phyloP scores from a whole-genome alignment of 53 echinoderm and acorn worm species.

The Astropecten irregularis region DNA sequence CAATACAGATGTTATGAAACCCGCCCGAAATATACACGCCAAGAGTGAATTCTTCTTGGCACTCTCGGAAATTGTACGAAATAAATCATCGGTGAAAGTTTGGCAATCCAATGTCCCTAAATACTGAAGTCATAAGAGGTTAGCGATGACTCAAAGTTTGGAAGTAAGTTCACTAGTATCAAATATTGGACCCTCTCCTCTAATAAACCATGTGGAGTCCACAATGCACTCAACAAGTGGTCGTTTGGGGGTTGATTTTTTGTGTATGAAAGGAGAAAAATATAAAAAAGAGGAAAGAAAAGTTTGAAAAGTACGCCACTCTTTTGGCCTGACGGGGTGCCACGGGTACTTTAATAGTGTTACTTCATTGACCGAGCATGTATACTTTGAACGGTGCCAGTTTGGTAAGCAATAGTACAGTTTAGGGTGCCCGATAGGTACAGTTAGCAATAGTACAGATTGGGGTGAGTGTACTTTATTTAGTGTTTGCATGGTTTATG shows the following conservation, averaged over 20 bases:
- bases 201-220: background rate
- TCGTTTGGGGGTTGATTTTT: slow-evolving; percentile 23
- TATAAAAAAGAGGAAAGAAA: slow-evolving; percentile 3
- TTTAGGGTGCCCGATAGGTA: slow-evolving; percentile 30
- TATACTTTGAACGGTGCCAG: slow-evolving; percentile 46
- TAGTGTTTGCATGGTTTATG: slow-evolving; percentile 46
- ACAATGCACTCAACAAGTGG: slow-evolving; percentile 44
- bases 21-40: background rate
- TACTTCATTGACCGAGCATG: slow-evolving; percentile 50
- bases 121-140: background rate
- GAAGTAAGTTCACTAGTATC: background rate
- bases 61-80: slow-evolving; percentile 8
- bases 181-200: too few species aligned
- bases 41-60: background rate
- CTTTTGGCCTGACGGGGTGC: slow-evolving; percentile 51
- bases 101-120: background rate
- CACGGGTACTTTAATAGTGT: slow-evolving; percentile 40
- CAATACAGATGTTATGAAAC: background rate
- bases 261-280: slow-evolving; percentile 14
- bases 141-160: slow-evolving; percentile 23
- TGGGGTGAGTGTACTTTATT: slow-evolving; percentile 61
- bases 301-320: slow-evolving; percentile 40
- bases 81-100: background rate
- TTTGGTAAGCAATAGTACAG: slow-evolving; percentile 46
- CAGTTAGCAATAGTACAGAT: slow-evolving; percentile 30